Evolutionary conservation across 2,113 vertebrate species (phyloP), one percentile per base, ranked within the genome.

Genomic region (Syngnathus floridae): DNA sequence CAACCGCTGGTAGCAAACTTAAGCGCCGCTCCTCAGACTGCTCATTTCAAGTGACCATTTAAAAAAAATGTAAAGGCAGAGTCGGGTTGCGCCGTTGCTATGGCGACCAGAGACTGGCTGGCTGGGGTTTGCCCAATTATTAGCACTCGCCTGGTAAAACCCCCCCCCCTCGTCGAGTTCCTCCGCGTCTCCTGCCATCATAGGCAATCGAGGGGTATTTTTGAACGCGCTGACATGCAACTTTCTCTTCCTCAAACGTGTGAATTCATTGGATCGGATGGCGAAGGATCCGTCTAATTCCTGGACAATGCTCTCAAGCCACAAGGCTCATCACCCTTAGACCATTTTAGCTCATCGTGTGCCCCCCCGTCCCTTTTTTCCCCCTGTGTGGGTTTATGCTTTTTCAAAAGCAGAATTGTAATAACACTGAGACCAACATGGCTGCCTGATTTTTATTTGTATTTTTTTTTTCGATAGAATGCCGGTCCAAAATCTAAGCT

Each of bases 1-100:
- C 78, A 95, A 97, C 87, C 97, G 94, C 86, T 99, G 96, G 96
- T 99, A 98, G 94, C 90, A 72, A 79, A 55, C 57, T 31, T 75
- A 80, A 69, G 26, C 71, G 65, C 64, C 13, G 26, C 21, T 26
- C 8, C 22, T 16, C 5, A 62, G 10, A 17, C 61, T 31, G 26
- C 43, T 81, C 75, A 83, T 74, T 74, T 71, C 64, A 69, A 78
- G 76, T 76, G 74, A 78, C 35, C 13, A 14, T 54, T 22, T 17
- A 4, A 16, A 48, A 71, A 52, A 52, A 52, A 52, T 11, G 4
- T n/a, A 49, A 49, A 49, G 8, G n/a, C 46, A 7, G 17, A n/a
- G 46, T 19, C 14, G 46, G 48, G 48, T n/a, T 51, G 48, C 48
- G 72, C 60, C 67, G 74, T 87, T 75, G 76, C 80, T 69, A 83